Conservation (phyloP, 2,113 vertebrate species). For the Illadopsis cleaveri region DNA sequence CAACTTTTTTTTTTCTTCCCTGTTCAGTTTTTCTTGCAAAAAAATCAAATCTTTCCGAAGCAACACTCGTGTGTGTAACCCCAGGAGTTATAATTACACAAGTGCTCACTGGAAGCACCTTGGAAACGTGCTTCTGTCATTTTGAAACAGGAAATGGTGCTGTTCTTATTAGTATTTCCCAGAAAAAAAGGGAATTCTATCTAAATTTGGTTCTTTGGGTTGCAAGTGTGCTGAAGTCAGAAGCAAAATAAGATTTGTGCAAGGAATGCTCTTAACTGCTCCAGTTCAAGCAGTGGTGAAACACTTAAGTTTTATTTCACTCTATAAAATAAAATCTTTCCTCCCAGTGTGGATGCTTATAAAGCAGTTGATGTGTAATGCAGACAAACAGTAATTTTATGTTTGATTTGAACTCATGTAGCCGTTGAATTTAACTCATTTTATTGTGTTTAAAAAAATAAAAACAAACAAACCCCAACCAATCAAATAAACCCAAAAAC, state of each 20-base stretch:
- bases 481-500: not conserved
- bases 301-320: not conserved
- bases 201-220: not conserved
- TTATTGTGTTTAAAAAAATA: not conserved
- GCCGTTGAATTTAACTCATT: not conserved
- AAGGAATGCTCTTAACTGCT: not conserved
- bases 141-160: not conserved
- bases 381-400: not conserved
- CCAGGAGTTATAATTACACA: not conserved
- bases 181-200: not conserved
- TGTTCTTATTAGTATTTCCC: not conserved
- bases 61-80: not conserved
- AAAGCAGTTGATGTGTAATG: not conserved
- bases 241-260: not conserved
- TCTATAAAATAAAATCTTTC: not conserved
- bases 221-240: not conserved
- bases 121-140: not conserved
- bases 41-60: constrained; percentile 1
- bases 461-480: no score
- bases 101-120: not conserved
- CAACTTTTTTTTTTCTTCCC: not conserved
- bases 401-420: not conserved
- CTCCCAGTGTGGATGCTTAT: not conserved
- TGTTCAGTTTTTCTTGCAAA: not conserved
- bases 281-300: not conserved